Base-by-base conservation (phyloP, 2,797 vertebrate species). In the Coilia nasus region DNA sequence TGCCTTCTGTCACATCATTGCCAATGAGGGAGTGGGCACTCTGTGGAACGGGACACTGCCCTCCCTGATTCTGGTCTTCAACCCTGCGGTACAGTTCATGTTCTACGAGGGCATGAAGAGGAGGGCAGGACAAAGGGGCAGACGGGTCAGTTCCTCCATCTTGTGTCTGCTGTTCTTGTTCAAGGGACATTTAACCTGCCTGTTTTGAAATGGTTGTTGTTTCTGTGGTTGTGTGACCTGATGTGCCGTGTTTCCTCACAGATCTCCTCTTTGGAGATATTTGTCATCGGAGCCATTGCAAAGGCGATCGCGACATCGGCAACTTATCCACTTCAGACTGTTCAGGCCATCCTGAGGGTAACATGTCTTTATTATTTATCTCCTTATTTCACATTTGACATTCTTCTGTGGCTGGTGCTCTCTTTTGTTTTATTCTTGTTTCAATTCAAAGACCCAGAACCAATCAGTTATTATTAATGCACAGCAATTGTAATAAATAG, bases 71-170 rank as follows among this genome's bases (percentile, higher is more conserved):
- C 94, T 96, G 28, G 95, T 96, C 82, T 92, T 95, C 85, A 96
- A 96, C 90, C 96, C 96, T 0, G 96, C 96, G 0, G 89, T 96
- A 10, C 96, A 96, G 92, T 96, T 96, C 92, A 96, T 95, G 95
- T 88, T 96, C 90, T 96, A 96, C 46, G 96, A 96, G 88, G 94
- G 93, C 81, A 93, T 96, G 95, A 96, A 96, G 90, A 94, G 96
- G 88, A 94, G 80, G 89, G 94, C 94, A 0, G 93, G 93, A 71
- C 89, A 21, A 46, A 93, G 93, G 28, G 94, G 93, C 60, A 93
- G 71, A 62, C 95, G 90, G 93, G 96, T 95, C 83, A 89, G 85
- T 0, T 41, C 2, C 60, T 64, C 23, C 10, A 64, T 56, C 2
- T 19, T 23, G 50, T 71, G 9, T 56, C 56, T 57, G 64, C n/a